Conservation (phyloP, 1,140 invertebrate species). For the Habropoda laboriosa region DNA sequence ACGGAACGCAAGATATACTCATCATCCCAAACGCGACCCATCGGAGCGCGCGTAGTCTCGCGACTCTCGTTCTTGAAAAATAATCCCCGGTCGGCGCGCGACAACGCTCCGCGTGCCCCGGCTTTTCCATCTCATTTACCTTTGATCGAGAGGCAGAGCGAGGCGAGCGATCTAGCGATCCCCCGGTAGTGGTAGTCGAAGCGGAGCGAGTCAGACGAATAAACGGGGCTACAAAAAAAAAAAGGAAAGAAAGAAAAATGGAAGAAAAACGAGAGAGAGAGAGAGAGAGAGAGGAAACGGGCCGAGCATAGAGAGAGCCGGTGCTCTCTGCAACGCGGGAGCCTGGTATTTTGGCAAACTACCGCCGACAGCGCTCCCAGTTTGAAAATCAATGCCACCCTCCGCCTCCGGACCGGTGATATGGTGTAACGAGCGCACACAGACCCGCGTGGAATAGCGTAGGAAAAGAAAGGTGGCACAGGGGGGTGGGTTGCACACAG, state of each 20-base stretch:
- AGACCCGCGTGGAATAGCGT: conserved; percentile 34
- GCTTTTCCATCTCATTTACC: conserved; percentile 25
- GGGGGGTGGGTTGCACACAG: not conserved
- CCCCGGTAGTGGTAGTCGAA: not conserved
- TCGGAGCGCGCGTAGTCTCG: too few species aligned
- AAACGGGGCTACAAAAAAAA: not conserved
- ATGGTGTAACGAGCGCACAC: conserved; percentile 52
- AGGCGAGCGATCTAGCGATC: not conserved
- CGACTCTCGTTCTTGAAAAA: not conserved
- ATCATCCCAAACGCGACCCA: too few species aligned
- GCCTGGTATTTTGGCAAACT: conserved; percentile 49
- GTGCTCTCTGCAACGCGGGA: conserved; percentile 31
- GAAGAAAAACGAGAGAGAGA: too few species aligned
- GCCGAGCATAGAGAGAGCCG: conserved; percentile 30
- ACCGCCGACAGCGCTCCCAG: conserved; percentile 31
- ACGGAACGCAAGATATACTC: too few species aligned
- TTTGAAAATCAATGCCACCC: conserved; percentile 58
- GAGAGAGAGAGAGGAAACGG: conserved; percentile 7
- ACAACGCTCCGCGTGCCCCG: not conserved
- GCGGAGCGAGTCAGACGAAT: not conserved
- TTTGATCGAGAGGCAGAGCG: conserved; percentile 16
- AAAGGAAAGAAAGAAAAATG: not conserved
- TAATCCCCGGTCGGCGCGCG: not conserved
- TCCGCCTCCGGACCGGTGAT: conserved; percentile 29
- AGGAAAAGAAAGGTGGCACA: conserved; percentile 36